Conservation (phyloP, 2,888 invertebrate species). For the Eulithis prunata region DNA sequence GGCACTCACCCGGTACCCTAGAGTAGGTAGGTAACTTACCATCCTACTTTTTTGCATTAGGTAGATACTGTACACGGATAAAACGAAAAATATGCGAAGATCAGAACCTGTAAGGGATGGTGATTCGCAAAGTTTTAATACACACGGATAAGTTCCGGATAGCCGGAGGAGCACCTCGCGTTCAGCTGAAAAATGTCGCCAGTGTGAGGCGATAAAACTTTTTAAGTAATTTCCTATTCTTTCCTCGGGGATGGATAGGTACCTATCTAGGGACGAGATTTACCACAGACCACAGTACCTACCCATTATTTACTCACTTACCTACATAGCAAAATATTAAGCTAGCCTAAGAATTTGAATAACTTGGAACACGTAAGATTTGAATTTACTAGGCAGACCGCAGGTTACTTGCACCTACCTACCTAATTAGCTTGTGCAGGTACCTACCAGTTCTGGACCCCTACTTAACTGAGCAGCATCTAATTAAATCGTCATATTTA, state of each 20-base stretch:
- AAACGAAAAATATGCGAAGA: not conserved
- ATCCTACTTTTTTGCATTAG: no score
- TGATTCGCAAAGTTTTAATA: conserved; percentile 16
- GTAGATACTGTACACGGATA: not conserved
- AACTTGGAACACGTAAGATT: no score
- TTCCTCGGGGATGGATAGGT: conserved; percentile 37
- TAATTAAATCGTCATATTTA: conserved; percentile 42
- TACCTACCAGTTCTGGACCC: not conserved
- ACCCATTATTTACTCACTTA: no score
- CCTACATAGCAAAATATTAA: no score
- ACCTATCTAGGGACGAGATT: not conserved
- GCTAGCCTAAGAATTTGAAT: no score
- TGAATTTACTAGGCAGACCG: no score
- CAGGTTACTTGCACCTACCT: no score
- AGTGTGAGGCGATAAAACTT: conserved; percentile 51
- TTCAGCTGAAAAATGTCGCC: conserved; percentile 21
- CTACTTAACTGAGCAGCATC: conserved; percentile 13
- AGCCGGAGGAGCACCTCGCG: conserved; percentile 11
- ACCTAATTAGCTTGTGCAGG: no score
- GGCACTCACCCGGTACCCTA: no score
- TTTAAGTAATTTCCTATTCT: conserved; percentile 50
- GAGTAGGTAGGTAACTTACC: no score
- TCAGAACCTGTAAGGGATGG: conserved; percentile 9
- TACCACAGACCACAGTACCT: no score
- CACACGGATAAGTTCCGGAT: conserved; percentile 12